These are phyloP conservation scores for Notolabrus celidotus DNA, from an alignment of 2,797 vertebrate species.

Conservation along the genomic window DNA sequence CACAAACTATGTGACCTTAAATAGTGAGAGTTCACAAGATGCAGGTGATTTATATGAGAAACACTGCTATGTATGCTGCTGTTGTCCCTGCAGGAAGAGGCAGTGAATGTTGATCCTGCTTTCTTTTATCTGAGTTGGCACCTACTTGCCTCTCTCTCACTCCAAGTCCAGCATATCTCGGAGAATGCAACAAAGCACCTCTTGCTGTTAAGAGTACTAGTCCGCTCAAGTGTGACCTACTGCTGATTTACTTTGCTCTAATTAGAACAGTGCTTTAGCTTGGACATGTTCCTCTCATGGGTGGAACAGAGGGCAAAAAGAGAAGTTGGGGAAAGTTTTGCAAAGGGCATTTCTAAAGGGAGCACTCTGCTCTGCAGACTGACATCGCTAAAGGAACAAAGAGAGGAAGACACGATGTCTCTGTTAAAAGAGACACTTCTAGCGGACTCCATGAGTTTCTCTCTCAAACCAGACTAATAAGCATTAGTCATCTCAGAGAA, in stretches of 20 bases:
- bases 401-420: conserved; percentile 3
- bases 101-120: neutral
- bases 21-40: neutral
- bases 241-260: conserved; percentile 37
- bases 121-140: conserved; percentile 25
- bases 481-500: conserved; percentile 2
- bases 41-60: neutral
- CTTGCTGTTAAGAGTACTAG: conserved; percentile 15
- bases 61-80: neutral
- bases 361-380: neutral
- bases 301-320: conserved; percentile 30
- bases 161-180: conserved; percentile 25
- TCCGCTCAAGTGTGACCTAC: conserved; percentile 27
- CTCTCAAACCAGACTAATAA: conserved; percentile 14
- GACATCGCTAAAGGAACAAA: conserved; percentile 26
- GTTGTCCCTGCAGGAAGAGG: neutral
- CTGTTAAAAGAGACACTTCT: conserved; percentile 3
- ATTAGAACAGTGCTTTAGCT: conserved; percentile 39
- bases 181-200: neutral
- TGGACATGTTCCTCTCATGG: conserved; percentile 30
- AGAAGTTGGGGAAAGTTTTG: conserved; percentile 21
- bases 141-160: neutral
- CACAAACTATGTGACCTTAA: neutral
- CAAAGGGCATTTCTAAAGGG: conserved; percentile 12
- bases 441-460: conserved; percentile 13